These are phyloP conservation scores for Tangara arthus DNA, from an alignment of 2,797 vertebrate species.

Conservation along the genomic window DNA sequence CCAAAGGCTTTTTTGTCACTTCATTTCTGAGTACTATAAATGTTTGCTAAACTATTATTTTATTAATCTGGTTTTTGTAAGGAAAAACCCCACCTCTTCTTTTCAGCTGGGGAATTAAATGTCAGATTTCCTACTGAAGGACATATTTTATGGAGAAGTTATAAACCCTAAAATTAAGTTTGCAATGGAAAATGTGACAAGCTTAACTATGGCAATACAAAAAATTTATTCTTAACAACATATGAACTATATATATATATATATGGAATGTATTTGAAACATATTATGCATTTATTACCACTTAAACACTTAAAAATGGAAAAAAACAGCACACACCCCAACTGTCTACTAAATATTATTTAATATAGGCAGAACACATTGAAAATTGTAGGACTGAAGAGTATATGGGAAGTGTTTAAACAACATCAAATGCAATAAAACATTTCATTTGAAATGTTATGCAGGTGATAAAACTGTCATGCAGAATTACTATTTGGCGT, in stretches of 20 bases:
- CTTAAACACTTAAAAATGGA: conserved; percentile 73
- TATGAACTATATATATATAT: conserved; percentile 24
- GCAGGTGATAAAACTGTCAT: conserved; percentile 71
- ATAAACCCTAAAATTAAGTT: conserved; percentile 67
- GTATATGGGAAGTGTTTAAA: conserved; percentile 70
- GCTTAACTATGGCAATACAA: conserved; percentile 45
- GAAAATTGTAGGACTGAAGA: conserved; percentile 64
- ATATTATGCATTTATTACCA: conserved; percentile 65
- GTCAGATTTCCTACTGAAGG: conserved; percentile 51
- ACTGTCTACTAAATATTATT: conserved; percentile 72
- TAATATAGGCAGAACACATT: conserved; percentile 65
- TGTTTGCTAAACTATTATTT: conserved; percentile 12
- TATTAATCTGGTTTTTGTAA: conserved; percentile 8
- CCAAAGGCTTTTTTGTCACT: not conserved
- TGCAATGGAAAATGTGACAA: conserved; percentile 74
- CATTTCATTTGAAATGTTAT: conserved; percentile 71
- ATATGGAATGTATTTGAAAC: conserved; percentile 58
- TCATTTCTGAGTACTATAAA: not conserved
- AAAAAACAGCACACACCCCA: conserved; percentile 26
- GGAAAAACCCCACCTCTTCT: not conserved
- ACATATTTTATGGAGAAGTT: conserved; percentile 61
- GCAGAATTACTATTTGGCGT: conserved; percentile 41
- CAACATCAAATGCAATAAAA: conserved; percentile 74
- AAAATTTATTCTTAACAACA: conserved; percentile 63
- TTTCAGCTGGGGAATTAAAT: conserved; percentile 61